phyloP scores from a whole-genome alignment of 1,140 invertebrate genomes.

The Bradynema listronoti region DNA sequence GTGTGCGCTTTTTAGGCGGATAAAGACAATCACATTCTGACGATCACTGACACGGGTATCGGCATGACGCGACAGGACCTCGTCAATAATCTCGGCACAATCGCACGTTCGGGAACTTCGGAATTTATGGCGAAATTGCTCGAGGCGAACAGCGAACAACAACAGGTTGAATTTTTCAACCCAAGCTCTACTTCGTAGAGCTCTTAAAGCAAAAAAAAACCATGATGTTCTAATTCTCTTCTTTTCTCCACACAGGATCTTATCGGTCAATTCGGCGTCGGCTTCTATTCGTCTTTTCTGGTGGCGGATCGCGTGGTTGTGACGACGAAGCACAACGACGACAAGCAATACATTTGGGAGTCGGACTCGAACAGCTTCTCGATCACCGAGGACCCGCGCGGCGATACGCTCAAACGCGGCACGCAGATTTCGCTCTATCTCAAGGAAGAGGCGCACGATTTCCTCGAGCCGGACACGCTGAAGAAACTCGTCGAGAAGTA shows the following conservation, averaged over 20 bases:
- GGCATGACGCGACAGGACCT: conserved; percentile 90
- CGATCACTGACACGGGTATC: conserved; percentile 91
- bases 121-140: conserved; percentile 93
- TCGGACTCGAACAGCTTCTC: conserved; percentile 81
- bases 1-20: conserved; percentile 65
- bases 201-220: too few species aligned
- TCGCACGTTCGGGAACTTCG: conserved; percentile 96
- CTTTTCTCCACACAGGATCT: conserved; percentile 56
- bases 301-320: conserved; percentile 81
- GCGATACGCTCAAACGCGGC: conserved; percentile 78
- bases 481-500: conserved; percentile 88
- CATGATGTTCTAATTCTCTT: too few species aligned
- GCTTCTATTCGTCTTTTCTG: conserved; percentile 93
- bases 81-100: conserved; percentile 92
- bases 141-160: conserved; percentile 70
- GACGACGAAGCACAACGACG: conserved; percentile 88
- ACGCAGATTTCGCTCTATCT: conserved; percentile 76
- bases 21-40: conserved; percentile 84
- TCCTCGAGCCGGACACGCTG: conserved; percentile 82
- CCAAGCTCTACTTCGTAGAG: too few species aligned
- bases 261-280: conserved; percentile 83
- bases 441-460: conserved; percentile 94
- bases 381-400: conserved; percentile 85
- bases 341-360: conserved; percentile 91
- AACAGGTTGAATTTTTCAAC: conserved; percentile 43